These are phyloP conservation scores for Calephelis virginiensis DNA, from an alignment of 1,140 invertebrate species.

Conservation along the genomic window DNA sequence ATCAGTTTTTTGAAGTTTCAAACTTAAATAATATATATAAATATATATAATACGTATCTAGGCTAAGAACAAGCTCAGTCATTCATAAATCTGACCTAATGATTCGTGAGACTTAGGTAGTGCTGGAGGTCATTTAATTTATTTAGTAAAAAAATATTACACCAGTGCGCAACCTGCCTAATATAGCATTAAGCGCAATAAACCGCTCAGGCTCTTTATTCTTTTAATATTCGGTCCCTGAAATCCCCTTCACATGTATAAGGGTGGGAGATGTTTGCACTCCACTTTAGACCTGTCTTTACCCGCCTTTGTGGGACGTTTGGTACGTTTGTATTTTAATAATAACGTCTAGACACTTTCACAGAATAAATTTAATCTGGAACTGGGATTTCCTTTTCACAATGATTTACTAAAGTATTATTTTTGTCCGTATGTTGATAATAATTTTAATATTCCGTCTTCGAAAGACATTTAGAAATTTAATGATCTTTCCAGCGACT, in stretches of 20 bases:
- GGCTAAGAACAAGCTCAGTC: no score
- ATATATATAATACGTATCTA: no score
- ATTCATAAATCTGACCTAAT: no score
- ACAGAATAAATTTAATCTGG: not conserved
- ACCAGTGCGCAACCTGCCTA: not conserved
- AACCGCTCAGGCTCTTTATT: slow-evolving; percentile 25
- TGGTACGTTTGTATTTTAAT: slow-evolving; percentile 13
- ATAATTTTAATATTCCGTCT: no score
- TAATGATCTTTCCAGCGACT: not conserved
- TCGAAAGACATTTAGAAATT: not conserved
- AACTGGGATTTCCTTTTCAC: not conserved
- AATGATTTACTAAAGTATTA: not conserved
- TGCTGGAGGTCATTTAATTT: no score
- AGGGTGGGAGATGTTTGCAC: slow-evolving; percentile 21
- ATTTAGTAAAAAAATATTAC: not conserved
- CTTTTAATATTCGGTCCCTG: slow-evolving; percentile 31
- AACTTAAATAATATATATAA: no score
- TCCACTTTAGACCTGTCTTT: slow-evolving; percentile 20
- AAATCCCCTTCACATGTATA: slow-evolving; percentile 16
- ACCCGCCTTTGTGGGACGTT: slow-evolving; percentile 8
- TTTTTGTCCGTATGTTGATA: no score
- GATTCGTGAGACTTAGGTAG: no score
- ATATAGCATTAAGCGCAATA: not conserved
- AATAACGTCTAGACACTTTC: slow-evolving; percentile 12
- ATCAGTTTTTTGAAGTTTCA: no score